Base-by-base conservation (phyloP, 2,888 invertebrate species). In the Chouioia cunea region DNA sequence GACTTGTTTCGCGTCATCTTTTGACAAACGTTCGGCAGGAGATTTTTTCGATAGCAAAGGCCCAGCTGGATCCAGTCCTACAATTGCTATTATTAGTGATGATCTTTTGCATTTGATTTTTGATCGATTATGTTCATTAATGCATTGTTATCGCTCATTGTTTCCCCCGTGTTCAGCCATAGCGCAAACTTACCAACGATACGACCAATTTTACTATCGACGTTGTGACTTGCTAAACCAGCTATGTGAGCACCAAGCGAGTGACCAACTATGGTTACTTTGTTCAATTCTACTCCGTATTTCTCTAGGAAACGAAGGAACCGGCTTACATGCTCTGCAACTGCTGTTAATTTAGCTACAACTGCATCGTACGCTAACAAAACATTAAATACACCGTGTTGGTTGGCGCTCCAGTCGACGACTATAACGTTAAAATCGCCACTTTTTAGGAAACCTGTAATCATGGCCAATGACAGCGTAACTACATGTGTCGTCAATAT, bases 61-160 rank as follows among this genome's bases (percentile, higher is more conserved):
- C 2, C 80, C 74, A 0, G 87, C 87, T 15, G 86, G 86, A 64
- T 87, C 86, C 71, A 86, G 74, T 2, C 84, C 86, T 86, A 10
- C 1, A 36, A 10, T 4, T 36, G 10, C 1, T 8, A 6, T 6
- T n/a, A n/a, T n/a, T n/a, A n/a, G n/a, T n/a, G n/a, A n/a, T n/a
- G n/a, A n/a, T n/a, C n/a, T n/a, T n/a, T n/a, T n/a, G n/a, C n/a
- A n/a, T n/a, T n/a, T n/a, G n/a, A n/a, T n/a, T n/a, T n/a, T n/a
- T n/a, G n/a, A n/a, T n/a, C n/a, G n/a, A n/a, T n/a, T n/a, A n/a
- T n/a, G n/a, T n/a, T n/a, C n/a, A n/a, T n/a, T n/a, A n/a, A n/a
- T n/a, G n/a, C n/a, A n/a, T n/a, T n/a, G n/a, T n/a, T n/a, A n/a
- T n/a, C n/a, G n/a, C n/a, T n/a, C n/a, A n/a, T n/a, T n/a, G n/a